A percentile compares a stretch with the other conserved stretches of the same genome.
phyloP scores from a whole-genome alignment of 2,888 invertebrate species.

The Cheilosia soror region DNA sequence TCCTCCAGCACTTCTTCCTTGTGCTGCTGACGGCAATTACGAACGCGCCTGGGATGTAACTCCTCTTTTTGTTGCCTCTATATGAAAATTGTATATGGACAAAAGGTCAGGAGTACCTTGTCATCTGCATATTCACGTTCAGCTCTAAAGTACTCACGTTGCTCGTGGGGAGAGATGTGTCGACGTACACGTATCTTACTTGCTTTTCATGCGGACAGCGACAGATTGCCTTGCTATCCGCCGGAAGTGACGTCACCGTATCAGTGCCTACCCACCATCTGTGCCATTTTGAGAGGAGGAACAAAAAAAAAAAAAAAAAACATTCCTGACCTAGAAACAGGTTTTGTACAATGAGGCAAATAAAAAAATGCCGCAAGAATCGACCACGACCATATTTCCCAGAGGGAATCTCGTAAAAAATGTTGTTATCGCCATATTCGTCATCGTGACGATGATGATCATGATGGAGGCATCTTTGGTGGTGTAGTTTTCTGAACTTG shows the following conservation, averaged over 20 bases:
- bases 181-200: neutral
- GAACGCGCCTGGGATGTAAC: constrained; percentile 10
- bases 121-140: constrained; percentile 26
- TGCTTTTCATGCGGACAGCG: neutral
- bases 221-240: constrained; percentile 8
- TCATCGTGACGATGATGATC: constrained; percentile 27
- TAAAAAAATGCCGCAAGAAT: constrained; percentile 41
- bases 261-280: neutral
- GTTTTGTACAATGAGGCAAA: constrained; percentile 42
- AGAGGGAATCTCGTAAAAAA: constrained; percentile 59
- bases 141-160: neutral
- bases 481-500: constrained; percentile 52
- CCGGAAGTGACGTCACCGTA: constrained; percentile 59
- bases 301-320: neutral
- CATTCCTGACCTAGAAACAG: constrained; percentile 61
- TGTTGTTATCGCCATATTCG: constrained; percentile 60
- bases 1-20: neutral
- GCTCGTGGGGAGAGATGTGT: neutral
- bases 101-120: constrained; percentile 24
- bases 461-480: constrained; percentile 47
- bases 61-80: neutral
- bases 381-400: constrained; percentile 44
- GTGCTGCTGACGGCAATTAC: neutral
- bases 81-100: neutral
- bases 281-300: neutral